These are phyloP conservation scores for Bombus vancouverensis DNA, from an alignment of 1,140 invertebrate species.

Conservation along the genomic window DNA sequence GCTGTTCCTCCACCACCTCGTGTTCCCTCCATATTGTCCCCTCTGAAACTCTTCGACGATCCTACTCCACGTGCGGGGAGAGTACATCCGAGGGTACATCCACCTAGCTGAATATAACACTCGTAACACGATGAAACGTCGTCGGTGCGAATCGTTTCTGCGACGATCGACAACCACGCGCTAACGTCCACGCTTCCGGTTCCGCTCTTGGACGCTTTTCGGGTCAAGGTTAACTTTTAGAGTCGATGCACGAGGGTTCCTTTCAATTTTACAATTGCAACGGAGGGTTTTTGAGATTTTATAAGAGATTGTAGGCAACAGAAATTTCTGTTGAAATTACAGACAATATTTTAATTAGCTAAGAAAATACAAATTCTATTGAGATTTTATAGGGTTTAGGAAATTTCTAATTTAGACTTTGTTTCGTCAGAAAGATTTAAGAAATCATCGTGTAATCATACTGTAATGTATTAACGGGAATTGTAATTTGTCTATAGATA, in stretches of 20 bases:
- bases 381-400: too few species aligned
- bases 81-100: conserved; percentile 53
- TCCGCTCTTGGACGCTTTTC: conserved; percentile 52
- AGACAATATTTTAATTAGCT: not conserved
- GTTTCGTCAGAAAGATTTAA: too few species aligned
- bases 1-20: conserved; percentile 53
- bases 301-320: not conserved
- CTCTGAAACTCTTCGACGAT: conserved; percentile 3
- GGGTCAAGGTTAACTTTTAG: conserved; percentile 55
- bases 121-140: conserved; percentile 30
- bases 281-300: not conserved
- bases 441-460: too few species aligned
- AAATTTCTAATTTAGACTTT: too few species aligned
- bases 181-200: conserved; percentile 56
- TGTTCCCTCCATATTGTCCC: conserved; percentile 43
- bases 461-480: too few species aligned
- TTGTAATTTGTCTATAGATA: too few species aligned
- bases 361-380: too few species aligned
- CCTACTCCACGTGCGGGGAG: conserved; percentile 39
- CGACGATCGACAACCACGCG: conserved; percentile 27
- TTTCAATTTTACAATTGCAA: not conserved
- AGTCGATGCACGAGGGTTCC: not conserved
- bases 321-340: not conserved
- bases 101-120: conserved; percentile 43
- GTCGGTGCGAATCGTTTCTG: conserved; percentile 37